Evolutionary conservation across 1,140 invertebrate genomes (phyloP), one percentile per base, ranked within the genome.

Genomic region (Heliconius hewitsoni): DNA sequence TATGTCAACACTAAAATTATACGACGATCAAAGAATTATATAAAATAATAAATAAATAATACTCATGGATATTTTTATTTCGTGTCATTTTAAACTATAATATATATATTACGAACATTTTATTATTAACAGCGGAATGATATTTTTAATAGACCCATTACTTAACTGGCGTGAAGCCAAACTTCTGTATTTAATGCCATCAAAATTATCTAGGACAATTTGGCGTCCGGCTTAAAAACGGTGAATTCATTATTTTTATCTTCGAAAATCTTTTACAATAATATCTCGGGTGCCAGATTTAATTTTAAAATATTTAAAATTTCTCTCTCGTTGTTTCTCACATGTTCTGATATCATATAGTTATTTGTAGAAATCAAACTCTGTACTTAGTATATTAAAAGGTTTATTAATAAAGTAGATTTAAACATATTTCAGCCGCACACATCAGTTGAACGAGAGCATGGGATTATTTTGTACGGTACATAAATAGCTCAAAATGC

Each of bases 151-250:
- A 87, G 87, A 87, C 81, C 85, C 84, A 89, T 90, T 89, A 89
- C 87, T 87, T 83, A 19, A 60, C 87, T 93, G 93, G 93, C 91
- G 77, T 3, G 13, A 77, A 46, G 89, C 93, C 93, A 94, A 89
- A 86, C 87, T 86, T 86, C 84, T 83, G 81, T 88, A 90, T 91
- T 91, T 91, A 84, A 90, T 93, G 89, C 87, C 90, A 92, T 92
- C 89, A 93, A 93, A 91, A 92, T 93, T 88, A 94, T 94, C 86
- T 90, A 91, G 90, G 90, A 93, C 91, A 90, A 93, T 93, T 91
- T 92, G 88, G 89, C 88, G 89, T 85, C 86, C 87, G 85, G 85
- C 91, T 92, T 91, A 87, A 92, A 90, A 91, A 89, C 87, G 86
- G 86, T 80, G 77, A 83, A 88, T 85, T 88, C 80, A 90, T 92